Evolutionary conservation across 1,140 invertebrate genomes (phyloP).

Genomic region (Brachionus angularis): DNA sequence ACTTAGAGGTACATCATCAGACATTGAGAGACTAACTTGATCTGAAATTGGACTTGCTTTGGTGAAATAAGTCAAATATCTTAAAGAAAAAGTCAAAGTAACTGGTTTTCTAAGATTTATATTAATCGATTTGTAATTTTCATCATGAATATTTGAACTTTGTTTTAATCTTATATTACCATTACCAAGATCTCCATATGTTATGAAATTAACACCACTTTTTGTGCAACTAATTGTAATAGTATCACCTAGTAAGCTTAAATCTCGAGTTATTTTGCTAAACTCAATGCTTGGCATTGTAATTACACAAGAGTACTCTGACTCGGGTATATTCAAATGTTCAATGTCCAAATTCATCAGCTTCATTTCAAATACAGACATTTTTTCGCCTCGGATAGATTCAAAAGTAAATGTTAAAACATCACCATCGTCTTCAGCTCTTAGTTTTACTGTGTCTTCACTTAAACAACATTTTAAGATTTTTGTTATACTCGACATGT

Average conservation of each 20-base stretch:
- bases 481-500: conserved; percentile 86
- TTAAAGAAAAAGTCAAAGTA: conserved; percentile 67
- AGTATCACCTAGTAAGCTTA: conserved; percentile 94
- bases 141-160: conserved; percentile 85
- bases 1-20: conserved; percentile 83
- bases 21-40: conserved; percentile 80
- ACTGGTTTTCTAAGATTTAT: conserved; percentile 97
- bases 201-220: conserved; percentile 89
- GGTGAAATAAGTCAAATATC: conserved; percentile 89
- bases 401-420: conserved; percentile 93
- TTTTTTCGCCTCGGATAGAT: conserved; percentile 71
- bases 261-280: conserved; percentile 86
- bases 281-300: conserved; percentile 92
- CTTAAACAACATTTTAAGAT: conserved; percentile 91
- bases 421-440: conserved; percentile 91
- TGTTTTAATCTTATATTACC: conserved; percentile 71
- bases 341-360: conserved; percentile 97
- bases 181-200: conserved; percentile 79
- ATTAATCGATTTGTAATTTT: conserved; percentile 74
- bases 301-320: conserved; percentile 89
- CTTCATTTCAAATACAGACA: conserved; percentile 97
- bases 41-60: conserved; percentile 86
- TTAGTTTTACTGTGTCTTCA: conserved; percentile 91
- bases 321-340: conserved; percentile 97
- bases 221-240: conserved; percentile 92